A percentile compares a stretch with the other conserved stretches of the same genome.
phyloP scores from a whole-genome alignment of 2,113 vertebrate species.

The Terrapene triunguis region DNA sequence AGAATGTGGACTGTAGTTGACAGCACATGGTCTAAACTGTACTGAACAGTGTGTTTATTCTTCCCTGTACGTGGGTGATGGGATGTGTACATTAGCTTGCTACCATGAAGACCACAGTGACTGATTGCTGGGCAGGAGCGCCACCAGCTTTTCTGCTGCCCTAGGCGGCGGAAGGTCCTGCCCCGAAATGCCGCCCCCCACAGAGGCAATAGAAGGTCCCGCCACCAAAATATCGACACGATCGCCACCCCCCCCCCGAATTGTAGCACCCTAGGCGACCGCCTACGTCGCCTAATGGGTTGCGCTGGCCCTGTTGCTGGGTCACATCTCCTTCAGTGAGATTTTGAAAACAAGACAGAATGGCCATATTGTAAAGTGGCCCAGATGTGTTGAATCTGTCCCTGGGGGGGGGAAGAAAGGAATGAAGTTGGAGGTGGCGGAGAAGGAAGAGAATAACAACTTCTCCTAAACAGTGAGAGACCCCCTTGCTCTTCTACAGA shows the following conservation, averaged over 20 bases:
- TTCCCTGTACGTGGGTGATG: neutral
- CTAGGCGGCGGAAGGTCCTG: too few relatives aligned
- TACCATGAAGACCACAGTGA: neutral
- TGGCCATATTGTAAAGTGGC: neutral
- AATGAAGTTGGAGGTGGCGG: neutral
- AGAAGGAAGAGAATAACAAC: neutral
- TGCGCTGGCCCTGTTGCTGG: neutral
- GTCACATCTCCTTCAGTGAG: neutral
- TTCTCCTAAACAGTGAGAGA: neutral
- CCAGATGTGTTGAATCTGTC: neutral
- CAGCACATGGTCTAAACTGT: neutral
- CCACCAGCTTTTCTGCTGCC: too few relatives aligned
- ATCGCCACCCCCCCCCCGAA: too few relatives aligned
- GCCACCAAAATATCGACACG: too few relatives aligned
- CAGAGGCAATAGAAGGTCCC: too few relatives aligned
- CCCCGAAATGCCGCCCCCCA: too few relatives aligned
- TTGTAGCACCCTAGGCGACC: too few relatives aligned
- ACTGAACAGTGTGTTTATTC: neutral
- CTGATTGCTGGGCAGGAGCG: neutral
- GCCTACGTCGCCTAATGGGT: too few relatives aligned
- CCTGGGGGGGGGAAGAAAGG: neutral
- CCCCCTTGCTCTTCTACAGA: neutral
- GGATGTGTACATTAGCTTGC: neutral
- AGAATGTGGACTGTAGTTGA: neutral
- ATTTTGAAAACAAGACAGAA: neutral